Evolutionary conservation across 2,888 invertebrate genomes (phyloP), one percentile per base, ranked within the genome.

Genomic region (Microctonus hyperodae): DNA sequence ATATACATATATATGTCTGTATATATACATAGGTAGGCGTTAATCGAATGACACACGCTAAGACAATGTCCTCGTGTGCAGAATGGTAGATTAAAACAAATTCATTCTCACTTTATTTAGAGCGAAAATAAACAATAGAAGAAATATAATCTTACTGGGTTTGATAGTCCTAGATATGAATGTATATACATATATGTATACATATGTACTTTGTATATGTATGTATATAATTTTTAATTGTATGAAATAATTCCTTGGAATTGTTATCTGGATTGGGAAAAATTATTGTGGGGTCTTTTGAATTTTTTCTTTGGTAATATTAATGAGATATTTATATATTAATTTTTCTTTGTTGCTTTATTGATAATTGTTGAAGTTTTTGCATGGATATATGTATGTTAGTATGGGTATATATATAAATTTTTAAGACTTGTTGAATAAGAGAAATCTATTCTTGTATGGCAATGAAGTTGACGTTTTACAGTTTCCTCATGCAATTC

Each of bases 41-140:
- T 72, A 73, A 76, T 75, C 75, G 73, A 75, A 72, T 75, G 73
- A 74, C 70, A 71, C 66, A 53, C 56, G 64, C 50, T 40, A 50
- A 65, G 44, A 48, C 57, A 44, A 25, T 31, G 40, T 66, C 55
- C 31, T 44, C 44, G 58, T 44, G 28, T 16, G 28, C 3, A 22
- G 44, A 37, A 44, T 51, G 62, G 13, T 20, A 35, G 6, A 35
- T 37, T 31, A 13, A 5, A n/a, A n/a, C 3, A 28, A 7, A 16
- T 16, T 16, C 5, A 55, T 31, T 59, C 6, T 59, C 16, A 16
- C 31, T 20, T 33, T 16, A 56, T 56, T 44, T n/a, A 44, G 9
- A 20, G 44, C 44, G 44, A 4, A 16, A 40, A 16, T n/a, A n/a
- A n/a, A 40, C 6, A 40, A n/a, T 40, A 4, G 13, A 13, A 40